These are phyloP conservation scores for Piliocolobus tephrosceles DNA, from an alignment of 2,113 vertebrate genomes.

Conservation along the genomic window DNA sequence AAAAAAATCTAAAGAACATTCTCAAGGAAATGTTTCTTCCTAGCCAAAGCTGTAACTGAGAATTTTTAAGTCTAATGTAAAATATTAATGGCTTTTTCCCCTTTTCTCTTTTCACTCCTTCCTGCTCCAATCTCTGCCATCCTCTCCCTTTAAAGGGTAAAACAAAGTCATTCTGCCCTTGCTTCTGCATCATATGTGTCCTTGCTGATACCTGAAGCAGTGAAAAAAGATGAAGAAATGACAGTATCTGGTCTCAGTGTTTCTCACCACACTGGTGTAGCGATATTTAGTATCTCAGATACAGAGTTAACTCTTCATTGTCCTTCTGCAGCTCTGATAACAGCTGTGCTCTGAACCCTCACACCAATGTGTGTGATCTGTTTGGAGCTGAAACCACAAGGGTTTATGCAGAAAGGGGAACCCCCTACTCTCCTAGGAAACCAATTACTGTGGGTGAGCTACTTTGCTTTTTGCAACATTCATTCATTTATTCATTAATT, in stretches of 20 bases:
- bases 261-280: background rate
- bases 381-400: background rate
- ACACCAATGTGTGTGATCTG: background rate
- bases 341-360: background rate
- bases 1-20: conserved; percentile 27
- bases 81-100: conserved; percentile 35
- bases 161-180: conserved; percentile 72
- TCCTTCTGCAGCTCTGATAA: background rate
- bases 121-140: conserved; percentile 5
- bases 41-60: background rate
- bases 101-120: background rate
- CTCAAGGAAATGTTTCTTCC: conserved; percentile 43
- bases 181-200: conserved; percentile 49
- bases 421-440: background rate
- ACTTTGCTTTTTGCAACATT: background rate
- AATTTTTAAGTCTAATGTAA: conserved; percentile 29
- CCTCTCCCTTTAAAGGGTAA: conserved; percentile 55
- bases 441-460: background rate
- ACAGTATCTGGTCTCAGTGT: conserved; percentile 54
- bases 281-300: conserved; percentile 17
- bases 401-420: background rate
- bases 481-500: background rate
- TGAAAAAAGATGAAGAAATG: conserved; percentile 62
- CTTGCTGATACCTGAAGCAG: conserved; percentile 59
- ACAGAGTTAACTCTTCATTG: conserved; percentile 42